A percentile compares a stretch with the other conserved stretches of the same genome.
These are phyloP conservation scores for Dendrocincla fuliginosa DNA, from an alignment of 2,797 vertebrate genomes.

Conservation along the genomic window DNA sequence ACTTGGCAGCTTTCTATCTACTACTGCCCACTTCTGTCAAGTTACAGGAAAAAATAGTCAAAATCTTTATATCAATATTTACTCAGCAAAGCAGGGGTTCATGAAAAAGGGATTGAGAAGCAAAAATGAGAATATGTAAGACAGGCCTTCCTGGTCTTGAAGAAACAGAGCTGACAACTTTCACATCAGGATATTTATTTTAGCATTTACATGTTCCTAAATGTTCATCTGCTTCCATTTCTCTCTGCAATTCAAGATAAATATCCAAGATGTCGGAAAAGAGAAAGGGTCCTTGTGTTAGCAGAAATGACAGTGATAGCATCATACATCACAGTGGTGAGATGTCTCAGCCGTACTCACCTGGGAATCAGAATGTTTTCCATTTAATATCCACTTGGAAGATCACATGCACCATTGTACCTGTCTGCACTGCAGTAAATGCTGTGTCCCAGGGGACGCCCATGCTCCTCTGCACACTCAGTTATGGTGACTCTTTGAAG, in stretches of 20 bases:
- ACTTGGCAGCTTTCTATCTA: background rate
- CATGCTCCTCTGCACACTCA: accelerated
- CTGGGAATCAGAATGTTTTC: background rate
- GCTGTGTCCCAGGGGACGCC: background rate
- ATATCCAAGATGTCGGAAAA: background rate
- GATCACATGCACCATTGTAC: accelerated
- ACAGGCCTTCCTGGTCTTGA: background rate
- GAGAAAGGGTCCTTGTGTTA: background rate
- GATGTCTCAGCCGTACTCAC: background rate
- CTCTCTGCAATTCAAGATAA: background rate
- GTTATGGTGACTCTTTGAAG: background rate
- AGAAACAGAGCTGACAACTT: background rate
- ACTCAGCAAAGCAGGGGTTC: background rate
- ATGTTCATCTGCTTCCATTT: background rate
- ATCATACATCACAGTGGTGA: background rate
- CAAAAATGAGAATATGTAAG: background rate
- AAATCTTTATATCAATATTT: background rate
- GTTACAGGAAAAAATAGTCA: background rate
- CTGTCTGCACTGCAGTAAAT: accelerated
- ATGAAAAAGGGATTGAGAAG: background rate
- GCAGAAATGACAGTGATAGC: background rate
- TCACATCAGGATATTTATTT: background rate
- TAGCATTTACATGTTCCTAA: background rate
- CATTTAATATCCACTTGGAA: background rate
- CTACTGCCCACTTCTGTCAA: background rate